phyloP scores from a whole-genome alignment of 2,888 invertebrate species.

The Phlogophora meticulosa region DNA sequence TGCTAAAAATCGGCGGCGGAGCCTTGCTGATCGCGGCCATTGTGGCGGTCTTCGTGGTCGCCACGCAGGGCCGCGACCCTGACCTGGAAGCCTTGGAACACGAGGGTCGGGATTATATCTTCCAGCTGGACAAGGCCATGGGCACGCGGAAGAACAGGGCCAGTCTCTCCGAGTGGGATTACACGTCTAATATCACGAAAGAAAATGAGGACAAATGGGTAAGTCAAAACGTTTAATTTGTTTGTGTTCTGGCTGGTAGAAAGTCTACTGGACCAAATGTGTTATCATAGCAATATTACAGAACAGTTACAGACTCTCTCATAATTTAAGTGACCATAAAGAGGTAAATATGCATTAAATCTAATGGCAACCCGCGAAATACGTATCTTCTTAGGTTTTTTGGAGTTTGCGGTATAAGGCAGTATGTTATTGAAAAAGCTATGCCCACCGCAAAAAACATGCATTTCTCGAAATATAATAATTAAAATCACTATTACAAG shows the following conservation, averaged over 20 bases:
- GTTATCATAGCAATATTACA: too few relatives aligned
- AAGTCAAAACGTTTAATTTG: constrained; percentile 32
- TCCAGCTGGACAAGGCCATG: constrained; percentile 92
- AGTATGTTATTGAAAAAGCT: too few relatives aligned
- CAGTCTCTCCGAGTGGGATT: constrained; percentile 93
- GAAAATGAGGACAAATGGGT: constrained; percentile 90
- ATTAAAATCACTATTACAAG: too few relatives aligned
- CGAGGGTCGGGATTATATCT: constrained; percentile 92
- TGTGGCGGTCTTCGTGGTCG: constrained; percentile 88
- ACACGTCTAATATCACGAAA: constrained; percentile 94
- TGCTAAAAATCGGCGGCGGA: constrained; percentile 88
- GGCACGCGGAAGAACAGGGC: constrained; percentile 91
- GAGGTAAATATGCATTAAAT: too few relatives aligned
- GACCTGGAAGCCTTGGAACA: constrained; percentile 90
- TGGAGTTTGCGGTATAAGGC: too few relatives aligned
- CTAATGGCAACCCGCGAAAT: too few relatives aligned
- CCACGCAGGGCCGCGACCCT: constrained; percentile 89
- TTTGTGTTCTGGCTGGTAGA: not conserved
- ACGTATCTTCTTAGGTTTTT: too few relatives aligned
- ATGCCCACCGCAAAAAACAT: too few relatives aligned
- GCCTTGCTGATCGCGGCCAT: constrained; percentile 86
- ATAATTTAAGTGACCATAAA: too few relatives aligned
- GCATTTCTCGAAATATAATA: too few relatives aligned
- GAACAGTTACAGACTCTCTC: too few relatives aligned
- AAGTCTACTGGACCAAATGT: not conserved